A percentile compares a stretch with the other conserved stretches of the same genome.
phyloP scores from a whole-genome alignment of 2,797 vertebrate genomes.

The Aplochiton taeniatus region DNA sequence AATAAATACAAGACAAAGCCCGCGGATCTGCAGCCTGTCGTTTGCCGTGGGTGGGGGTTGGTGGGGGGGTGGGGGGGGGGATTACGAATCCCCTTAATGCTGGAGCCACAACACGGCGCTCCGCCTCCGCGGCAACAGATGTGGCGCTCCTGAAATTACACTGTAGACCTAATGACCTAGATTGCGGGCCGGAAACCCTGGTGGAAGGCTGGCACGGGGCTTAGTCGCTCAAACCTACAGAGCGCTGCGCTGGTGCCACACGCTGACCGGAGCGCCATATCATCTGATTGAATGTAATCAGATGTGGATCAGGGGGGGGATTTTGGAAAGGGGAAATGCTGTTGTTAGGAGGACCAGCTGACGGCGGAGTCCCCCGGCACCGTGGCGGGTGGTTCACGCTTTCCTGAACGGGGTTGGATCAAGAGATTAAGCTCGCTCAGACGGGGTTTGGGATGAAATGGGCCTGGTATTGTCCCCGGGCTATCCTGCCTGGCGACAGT shows the following conservation, averaged over 20 bases:
- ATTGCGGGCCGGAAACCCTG: slow-evolving; percentile 56
- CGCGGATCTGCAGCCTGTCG: no score
- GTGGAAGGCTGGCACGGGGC: slow-evolving; percentile 45
- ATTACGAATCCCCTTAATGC: slow-evolving; percentile 60
- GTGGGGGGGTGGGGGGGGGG: slow-evolving; percentile 60
- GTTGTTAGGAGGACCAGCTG: slow-evolving; percentile 18
- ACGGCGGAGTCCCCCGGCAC: slow-evolving; percentile 33
- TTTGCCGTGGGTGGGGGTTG: no score
- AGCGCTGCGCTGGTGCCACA: no score
- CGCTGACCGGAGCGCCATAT: no score
- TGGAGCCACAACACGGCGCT: slow-evolving; percentile 47
- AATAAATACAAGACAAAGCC: slow-evolving; percentile 27
- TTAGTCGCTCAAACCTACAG: slow-evolving; percentile 30
- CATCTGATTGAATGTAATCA: no score
- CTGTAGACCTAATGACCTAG: slow-evolving; percentile 77
- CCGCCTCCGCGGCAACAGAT: slow-evolving; percentile 67
- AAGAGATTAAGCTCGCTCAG: slow-evolving; percentile 72
- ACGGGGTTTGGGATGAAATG: slow-evolving; percentile 62
- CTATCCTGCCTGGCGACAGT: slow-evolving; percentile 36
- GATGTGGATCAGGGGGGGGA: no score
- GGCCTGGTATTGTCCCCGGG: slow-evolving; percentile 58
- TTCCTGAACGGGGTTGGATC: slow-evolving; percentile 65
- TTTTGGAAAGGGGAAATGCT: no score
- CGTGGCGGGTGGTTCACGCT: slow-evolving; percentile 54
- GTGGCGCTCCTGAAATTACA: slow-evolving; percentile 70